Evolutionary conservation across 2,888 invertebrate species (phyloP).

Genomic region (Gibbula magus): DNA sequence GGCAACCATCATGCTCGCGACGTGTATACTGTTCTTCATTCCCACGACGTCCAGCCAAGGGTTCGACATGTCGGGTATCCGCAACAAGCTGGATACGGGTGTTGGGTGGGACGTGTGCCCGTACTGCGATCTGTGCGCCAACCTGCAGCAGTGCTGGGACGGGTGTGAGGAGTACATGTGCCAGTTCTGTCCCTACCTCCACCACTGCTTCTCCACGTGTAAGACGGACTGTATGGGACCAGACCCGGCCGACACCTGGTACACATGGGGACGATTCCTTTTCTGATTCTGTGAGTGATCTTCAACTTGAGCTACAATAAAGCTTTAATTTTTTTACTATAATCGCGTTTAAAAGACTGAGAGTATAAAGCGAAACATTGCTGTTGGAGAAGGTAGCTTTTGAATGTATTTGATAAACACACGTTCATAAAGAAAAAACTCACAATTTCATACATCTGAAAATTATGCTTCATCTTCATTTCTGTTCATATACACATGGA

Average conservation of each 20-base stretch:
- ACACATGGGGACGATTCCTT: neutral
- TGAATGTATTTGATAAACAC: no score
- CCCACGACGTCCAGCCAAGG: neutral
- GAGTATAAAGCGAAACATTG: no score
- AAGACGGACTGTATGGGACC: neutral
- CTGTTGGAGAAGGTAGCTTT: no score
- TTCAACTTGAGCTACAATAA: no score
- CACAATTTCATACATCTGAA: no score
- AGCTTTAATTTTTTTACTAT: no score
- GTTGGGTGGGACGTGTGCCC: neutral
- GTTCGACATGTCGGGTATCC: neutral
- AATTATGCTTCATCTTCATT: no score
- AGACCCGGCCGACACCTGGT: neutral
- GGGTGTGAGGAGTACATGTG: conserved; percentile 3
- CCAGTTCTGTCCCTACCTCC: neutral
- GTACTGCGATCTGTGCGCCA: neutral
- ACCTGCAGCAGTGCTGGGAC: neutral
- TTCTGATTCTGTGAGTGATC: neutral
- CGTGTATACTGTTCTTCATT: neutral
- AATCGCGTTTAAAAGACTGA: no score
- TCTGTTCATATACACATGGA: no score
- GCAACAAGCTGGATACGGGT: neutral
- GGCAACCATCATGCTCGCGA: neutral
- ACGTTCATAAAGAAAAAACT: no score
- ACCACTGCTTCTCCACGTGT: neutral